Base-by-base conservation (phyloP, 1,140 invertebrate species). In the Probaryconus sp. region DNA sequence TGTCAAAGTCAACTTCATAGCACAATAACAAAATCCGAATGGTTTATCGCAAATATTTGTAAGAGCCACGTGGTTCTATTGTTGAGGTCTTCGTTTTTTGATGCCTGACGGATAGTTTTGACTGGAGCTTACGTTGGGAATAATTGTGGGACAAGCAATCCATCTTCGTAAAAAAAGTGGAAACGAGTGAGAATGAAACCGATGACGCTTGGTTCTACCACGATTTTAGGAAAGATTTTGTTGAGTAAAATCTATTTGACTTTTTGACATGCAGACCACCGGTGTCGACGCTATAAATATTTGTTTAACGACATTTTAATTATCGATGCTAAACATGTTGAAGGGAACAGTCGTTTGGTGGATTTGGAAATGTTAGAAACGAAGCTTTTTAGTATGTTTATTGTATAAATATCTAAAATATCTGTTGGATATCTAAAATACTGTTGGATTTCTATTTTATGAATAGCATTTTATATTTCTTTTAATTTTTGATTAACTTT, bases 41-140 rank as follows among this genome's bases (percentile, higher is more conserved):
- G 48, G 40, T 42, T 60, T 69, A 61, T 74, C 51, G 71, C 68
- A 81, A 80, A 80, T 80, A 81, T 81, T 81, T 81, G 79, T 77
- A 78, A n/a, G 74, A 76, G 74, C 48, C 71, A 82, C 70, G 74
- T 71, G 76, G 74, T 71, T 14, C 76, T 40, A 74, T 80, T 78
- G 79, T 79, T 48, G 38, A 64, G 48, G 24, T 37, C 43, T 50
- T 50, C 21, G 24, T 21, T 43, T 58, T 61, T 30, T 14, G 40
- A 51, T 64, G 61, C 33, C 42, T 73, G 68, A 65, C 56, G 45
- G 68, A 68, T 63, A 68, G 64, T 72, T 69, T 68, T 76, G 48
- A 72, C 61, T 60, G 10, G 24, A 73, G 73, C 74, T 81, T 77
- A 77, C 21, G 50, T 24, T 60, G 43, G 5, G 21, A 13, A 71